Base-by-base conservation (phyloP, 92 coral and sea anemone genomes). In the Chrysogorgia sp. region DNA sequence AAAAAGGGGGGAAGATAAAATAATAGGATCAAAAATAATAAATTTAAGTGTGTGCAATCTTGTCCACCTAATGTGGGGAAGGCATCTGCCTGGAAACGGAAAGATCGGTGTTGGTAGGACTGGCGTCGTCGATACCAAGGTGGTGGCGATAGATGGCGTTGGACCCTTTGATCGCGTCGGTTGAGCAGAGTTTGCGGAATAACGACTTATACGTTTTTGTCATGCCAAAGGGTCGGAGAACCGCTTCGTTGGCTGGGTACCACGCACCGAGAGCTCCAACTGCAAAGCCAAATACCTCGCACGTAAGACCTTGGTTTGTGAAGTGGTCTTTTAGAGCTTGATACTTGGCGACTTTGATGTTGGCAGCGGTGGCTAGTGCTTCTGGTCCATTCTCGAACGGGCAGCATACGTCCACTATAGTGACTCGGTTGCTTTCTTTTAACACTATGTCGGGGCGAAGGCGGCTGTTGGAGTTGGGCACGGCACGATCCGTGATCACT, bases 191-290 rank as follows among this genome's bases (percentile, higher is more conserved):
- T 15, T 61, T 61, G 1, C 68, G 10, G 68, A 61, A 61, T 25
- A 61, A 31, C 0, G n/a, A 19, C n/a, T 61, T 61, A 0, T 61
- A 61, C 26, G 35, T 0, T 10, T 10, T 10, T 1, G 68, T 61
- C 68, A 61, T 61, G 10, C 40, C 35, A 22, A 61, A 29, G 13
- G 1, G 10, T 28, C 29, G 10, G 10, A 61, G 21, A 7, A 61
- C 68, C 6, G 40, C 68, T 25, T 61, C 68, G 21, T 61, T 61
- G 10, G 10, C 10, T 25, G 68, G 68, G 26, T 25, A 33, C 68
- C 68, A 61, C 14, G 68, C 21, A 15, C 68, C 68, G 10, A 61
- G 40, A 14, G 68, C 37, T 10, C 68, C 68, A 61, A 61, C 68
- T 8, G 26, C 68, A 61, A 61, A 61, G 13, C 35, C 13, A 25